Percentiles rank a stretch among this genome's conserved stretches.
These are phyloP conservation scores for Choristoneura rosaceana DNA, from an alignment of 2,888 invertebrate species.

Conservation along the genomic window DNA sequence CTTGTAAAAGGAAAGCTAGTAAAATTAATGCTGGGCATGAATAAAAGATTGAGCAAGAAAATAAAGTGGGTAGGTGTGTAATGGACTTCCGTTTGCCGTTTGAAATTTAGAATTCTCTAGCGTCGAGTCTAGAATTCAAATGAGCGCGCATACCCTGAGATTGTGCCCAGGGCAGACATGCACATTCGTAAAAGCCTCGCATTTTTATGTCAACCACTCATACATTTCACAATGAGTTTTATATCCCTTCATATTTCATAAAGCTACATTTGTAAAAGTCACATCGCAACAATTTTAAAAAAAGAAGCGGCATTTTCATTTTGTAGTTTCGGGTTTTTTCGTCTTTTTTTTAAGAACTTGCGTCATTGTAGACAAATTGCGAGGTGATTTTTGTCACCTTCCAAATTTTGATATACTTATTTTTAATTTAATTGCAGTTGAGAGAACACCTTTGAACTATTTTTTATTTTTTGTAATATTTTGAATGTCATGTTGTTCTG, in stretches of 20 bases:
- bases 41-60: constrained; percentile 34
- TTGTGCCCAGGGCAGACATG: constrained; percentile 20
- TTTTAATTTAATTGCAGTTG: too few species aligned
- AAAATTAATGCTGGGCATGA: constrained; percentile 33
- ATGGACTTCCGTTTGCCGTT: constrained; percentile 52
- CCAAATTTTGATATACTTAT: too few species aligned
- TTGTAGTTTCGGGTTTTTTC: not conserved
- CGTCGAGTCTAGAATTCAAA: constrained; percentile 41
- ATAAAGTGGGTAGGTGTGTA: constrained; percentile 44
- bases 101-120: constrained; percentile 45
- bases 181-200: constrained; percentile 24
- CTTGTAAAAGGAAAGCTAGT: constrained; percentile 23
- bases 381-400: too few species aligned
- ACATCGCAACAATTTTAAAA: not conserved
- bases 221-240: not conserved
- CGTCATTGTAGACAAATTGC: too few species aligned
- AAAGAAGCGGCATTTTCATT: not conserved
- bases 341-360: too few species aligned
- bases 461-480: too few species aligned
- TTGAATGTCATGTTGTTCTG: too few species aligned
- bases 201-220: constrained; percentile 1
- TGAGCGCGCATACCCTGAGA: constrained; percentile 29
- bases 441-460: too few species aligned
- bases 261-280: not conserved
- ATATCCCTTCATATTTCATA: not conserved